These are phyloP conservation scores for Pachypanchax playfairii DNA, from an alignment of 2,113 vertebrate genomes.

Conservation along the genomic window DNA sequence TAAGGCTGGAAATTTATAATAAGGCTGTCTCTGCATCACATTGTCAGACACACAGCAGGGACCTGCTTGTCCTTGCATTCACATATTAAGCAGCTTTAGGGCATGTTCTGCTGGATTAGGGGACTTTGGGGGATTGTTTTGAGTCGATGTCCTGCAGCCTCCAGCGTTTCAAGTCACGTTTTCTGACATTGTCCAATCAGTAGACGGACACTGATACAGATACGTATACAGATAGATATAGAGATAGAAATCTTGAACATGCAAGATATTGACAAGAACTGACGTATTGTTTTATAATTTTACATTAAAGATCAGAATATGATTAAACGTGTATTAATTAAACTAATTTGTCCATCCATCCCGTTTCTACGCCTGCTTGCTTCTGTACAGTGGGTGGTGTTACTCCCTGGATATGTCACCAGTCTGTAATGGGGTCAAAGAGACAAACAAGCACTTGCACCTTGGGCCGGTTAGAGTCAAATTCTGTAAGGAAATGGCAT, in stretches of 20 bases:
- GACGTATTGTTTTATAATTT: not conserved
- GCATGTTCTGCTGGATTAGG: conserved; percentile 56
- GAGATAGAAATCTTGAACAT: conserved; percentile 6
- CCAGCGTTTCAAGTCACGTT: conserved; percentile 8
- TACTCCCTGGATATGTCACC: too few relatives aligned
- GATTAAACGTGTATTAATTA: too few relatives aligned
- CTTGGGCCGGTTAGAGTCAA: too few relatives aligned
- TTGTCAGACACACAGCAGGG: conserved; percentile 30
- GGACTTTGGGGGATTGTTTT: conserved; percentile 49
- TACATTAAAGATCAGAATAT: not conserved
- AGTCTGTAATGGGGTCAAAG: too few relatives aligned
- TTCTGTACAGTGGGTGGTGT: too few relatives aligned
- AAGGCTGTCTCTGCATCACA: conserved; percentile 12
- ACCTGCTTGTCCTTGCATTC: conserved; percentile 26
- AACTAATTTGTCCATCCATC: too few relatives aligned
- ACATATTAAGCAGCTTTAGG: conserved; percentile 70
- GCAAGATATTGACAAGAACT: not conserved
- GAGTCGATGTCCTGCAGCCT: conserved; percentile 42
- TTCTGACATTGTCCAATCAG: conserved; percentile 4
- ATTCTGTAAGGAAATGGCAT: too few relatives aligned
- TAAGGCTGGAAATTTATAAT: conserved; percentile 38
- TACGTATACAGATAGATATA: conserved; percentile 33
- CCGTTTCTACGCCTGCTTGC: too few relatives aligned
- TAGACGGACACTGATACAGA: conserved; percentile 13
- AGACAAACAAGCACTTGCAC: too few relatives aligned